Evolutionary conservation across 2,797 vertebrate genomes (phyloP).

Genomic region (Miichthys miiuy): DNA sequence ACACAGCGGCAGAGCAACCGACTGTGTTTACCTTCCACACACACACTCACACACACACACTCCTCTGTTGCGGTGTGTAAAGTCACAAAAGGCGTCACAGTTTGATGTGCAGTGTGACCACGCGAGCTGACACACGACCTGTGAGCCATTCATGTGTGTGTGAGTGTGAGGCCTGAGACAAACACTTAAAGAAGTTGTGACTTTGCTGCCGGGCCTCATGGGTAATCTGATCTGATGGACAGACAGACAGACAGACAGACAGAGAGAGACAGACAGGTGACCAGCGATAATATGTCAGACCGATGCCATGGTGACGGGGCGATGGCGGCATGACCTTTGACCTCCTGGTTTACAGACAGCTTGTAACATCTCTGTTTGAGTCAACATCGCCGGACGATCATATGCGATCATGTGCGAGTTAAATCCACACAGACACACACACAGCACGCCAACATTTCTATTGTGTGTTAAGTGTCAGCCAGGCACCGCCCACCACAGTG

Average conservation of each 20-base stretch:
- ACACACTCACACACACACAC: conserved; percentile 35
- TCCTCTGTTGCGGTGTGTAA: conserved; percentile 49
- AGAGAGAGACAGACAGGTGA: conserved; percentile 76
- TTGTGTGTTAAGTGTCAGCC: conserved; percentile 74
- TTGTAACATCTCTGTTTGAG: conserved; percentile 64
- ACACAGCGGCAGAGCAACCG: conserved; percentile 48
- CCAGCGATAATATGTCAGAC: conserved; percentile 75
- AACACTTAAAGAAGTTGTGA: conserved; percentile 74
- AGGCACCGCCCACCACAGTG: conserved; percentile 60
- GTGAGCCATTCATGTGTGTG: conserved; percentile 52
- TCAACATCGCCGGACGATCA: conserved; percentile 18
- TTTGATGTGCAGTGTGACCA: conserved; percentile 80
- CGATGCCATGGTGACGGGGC: conserved; percentile 67
- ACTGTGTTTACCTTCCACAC: conserved; percentile 65
- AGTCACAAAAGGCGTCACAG: conserved; percentile 77
- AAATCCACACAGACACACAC: conserved; percentile 57
- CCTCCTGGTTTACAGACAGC: conserved; percentile 46
- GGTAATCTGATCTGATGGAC: conserved; percentile 77
- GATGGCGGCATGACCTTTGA: conserved; percentile 52
- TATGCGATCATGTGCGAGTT: conserved; percentile 37
- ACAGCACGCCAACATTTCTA: conserved; percentile 59
- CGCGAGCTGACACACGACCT: conserved; percentile 74
- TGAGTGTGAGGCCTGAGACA: conserved; percentile 40
- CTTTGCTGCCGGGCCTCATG: conserved; percentile 67
- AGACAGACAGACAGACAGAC: conserved; percentile 66